A percentile compares a stretch with the other conserved stretches of the same genome.
phyloP scores from a whole-genome alignment of 2,888 invertebrate species.

The Pantelozetes paolii region DNA sequence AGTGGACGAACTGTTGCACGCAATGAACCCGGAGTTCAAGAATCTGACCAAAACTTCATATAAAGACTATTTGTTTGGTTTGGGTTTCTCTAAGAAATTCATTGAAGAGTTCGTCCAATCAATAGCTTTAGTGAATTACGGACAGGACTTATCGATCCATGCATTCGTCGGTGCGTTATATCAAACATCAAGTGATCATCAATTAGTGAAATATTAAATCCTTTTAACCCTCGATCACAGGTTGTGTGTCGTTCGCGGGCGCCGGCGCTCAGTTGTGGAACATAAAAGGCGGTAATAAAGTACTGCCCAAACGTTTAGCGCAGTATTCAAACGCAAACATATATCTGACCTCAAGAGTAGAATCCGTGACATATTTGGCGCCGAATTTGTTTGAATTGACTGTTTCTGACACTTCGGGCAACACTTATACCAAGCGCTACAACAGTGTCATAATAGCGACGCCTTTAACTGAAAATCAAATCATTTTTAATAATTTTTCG shows the following conservation, averaged over 20 bases:
- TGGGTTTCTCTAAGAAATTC: constrained; percentile 55
- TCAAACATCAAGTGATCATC: too few relatives aligned
- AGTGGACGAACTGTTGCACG: constrained; percentile 57
- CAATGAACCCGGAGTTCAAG: constrained; percentile 57
- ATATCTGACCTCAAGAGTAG: constrained; percentile 52
- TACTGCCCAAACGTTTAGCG: constrained; percentile 54
- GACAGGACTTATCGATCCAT: constrained; percentile 59
- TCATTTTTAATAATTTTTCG: constrained; percentile 56
- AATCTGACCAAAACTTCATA: constrained; percentile 54
- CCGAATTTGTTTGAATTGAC: constrained; percentile 26
- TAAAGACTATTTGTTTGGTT: constrained; percentile 52
- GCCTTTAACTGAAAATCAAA: constrained; percentile 54
- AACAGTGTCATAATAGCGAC: constrained; percentile 61
- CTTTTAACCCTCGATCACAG: not conserved
- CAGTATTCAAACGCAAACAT: constrained; percentile 54
- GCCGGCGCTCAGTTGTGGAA: constrained; percentile 59
- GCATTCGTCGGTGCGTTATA: constrained; percentile 54
- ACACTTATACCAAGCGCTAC: constrained; percentile 51
- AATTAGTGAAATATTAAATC: not conserved
- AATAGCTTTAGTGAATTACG: constrained; percentile 60
- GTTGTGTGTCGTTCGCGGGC: constrained; percentile 58
- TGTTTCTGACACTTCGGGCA: not conserved
- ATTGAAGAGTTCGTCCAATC: constrained; percentile 60
- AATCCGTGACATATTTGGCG: constrained; percentile 48
- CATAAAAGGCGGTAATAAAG: constrained; percentile 61